Base-by-base conservation (phyloP, 2,113 vertebrate genomes). In the Crotalus viridis region DNA sequence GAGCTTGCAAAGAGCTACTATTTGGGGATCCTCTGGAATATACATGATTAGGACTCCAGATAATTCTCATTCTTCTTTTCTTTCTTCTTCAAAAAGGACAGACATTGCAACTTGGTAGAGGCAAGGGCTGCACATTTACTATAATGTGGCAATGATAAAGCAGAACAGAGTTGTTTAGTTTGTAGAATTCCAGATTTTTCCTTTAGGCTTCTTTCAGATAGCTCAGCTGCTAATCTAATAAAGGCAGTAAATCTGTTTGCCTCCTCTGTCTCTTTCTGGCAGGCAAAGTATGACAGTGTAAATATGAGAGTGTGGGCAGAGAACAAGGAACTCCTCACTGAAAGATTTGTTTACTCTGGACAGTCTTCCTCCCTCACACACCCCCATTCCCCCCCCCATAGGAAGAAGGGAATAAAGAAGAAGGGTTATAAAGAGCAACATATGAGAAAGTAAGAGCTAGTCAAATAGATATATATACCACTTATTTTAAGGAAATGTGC, bases 271-370 rank as follows among this genome's bases (percentile, higher is more conserved):
- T 90, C 54, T 86, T 93, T 93, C 46, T 43, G 92, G 52, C 81
- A 87, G 87, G n/a, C 91, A 92, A 92, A 74, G 91, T 64, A 81
- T n/a, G 89, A 54, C 95, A 61, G 91, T 39, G 93, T 94, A 94
- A 91, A 92, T 52, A 92, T 51, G 85, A 87, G 91, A 95, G 89
- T 46, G 88, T 88, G 59, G 1, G 0, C 43, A 59, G 55, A 74
- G 90, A 94, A 3, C 10, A 89, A 69, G 94, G 39, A 95, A 93
- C 57, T 88, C 39, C 52, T 85, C 69, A 21, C 85, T 92, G 64
- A 93, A 92, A 89, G 92, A 89, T 89, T 91, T 81, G 24, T 55
- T 90, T 59, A 88, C 51, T 43, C 89, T 89, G 90, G 94, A 93
- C 10, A 22, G 17, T 90, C 48, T 92, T 93, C 57, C 39, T 81